Conservation (phyloP, 2,113 vertebrate genomes). For the Nesoenas mayeri region DNA sequence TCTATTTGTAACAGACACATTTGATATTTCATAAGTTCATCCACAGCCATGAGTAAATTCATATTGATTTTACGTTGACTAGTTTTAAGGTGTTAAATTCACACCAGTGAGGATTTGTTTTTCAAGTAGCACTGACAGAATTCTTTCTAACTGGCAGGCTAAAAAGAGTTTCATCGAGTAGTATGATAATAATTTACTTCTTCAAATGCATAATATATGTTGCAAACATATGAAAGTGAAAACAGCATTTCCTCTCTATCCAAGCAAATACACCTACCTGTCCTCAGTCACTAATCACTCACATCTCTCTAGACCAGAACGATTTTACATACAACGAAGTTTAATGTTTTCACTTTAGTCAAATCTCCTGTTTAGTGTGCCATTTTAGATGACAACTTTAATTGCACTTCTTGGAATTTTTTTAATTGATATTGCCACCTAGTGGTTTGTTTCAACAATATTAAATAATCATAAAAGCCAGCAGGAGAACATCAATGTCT, state of each 20-base stretch:
- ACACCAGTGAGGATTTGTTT: not conserved
- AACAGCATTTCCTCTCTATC: not conserved
- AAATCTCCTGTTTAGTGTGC: not conserved
- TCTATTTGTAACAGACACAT: not conserved
- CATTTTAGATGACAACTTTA: not conserved
- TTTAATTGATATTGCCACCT: constrained; percentile 63
- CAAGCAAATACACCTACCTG: not conserved
- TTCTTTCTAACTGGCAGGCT: not conserved
- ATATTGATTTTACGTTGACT: not conserved
- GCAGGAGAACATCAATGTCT: not conserved
- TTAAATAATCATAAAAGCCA: not conserved
- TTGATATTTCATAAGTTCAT: not conserved
- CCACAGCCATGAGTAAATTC: not conserved
- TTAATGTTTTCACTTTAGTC: not conserved
- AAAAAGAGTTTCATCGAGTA: not conserved
- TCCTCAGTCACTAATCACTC: not conserved
- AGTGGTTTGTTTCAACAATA: constrained; percentile 16
- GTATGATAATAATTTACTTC: not conserved
- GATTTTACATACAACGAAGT: not conserved
- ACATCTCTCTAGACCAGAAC: not conserved
- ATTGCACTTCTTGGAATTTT: not conserved
- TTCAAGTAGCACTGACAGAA: not conserved
- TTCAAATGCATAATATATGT: not conserved
- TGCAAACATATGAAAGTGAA: not conserved
- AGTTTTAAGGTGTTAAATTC: not conserved